Evolutionary conservation across 1,140 invertebrate species (phyloP).

Genomic region (Drosophila serrata): DNA sequence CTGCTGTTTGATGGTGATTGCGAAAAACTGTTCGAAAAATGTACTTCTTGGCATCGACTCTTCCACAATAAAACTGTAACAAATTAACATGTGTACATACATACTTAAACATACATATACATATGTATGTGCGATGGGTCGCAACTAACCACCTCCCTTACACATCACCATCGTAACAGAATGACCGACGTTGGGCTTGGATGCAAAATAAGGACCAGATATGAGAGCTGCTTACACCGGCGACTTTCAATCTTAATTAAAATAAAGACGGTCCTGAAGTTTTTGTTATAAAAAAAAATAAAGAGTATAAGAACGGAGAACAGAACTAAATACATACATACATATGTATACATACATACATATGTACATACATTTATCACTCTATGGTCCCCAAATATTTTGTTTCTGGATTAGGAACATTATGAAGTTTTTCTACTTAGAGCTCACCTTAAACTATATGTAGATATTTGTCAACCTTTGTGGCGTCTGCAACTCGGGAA

Average conservation of each 20-base stretch:
- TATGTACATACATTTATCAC: background rate
- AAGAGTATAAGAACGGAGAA: background rate
- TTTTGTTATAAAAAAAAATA: background rate
- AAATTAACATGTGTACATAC: background rate
- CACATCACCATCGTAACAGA: background rate
- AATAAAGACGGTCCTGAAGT: background rate
- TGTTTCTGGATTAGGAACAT: background rate
- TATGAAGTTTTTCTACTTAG: background rate
- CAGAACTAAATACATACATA: no score
- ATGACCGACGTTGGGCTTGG: background rate
- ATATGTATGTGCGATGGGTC: background rate
- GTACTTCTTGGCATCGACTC: background rate
- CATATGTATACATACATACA: background rate
- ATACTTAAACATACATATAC: no score
- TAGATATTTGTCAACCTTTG: constrained; percentile 9
- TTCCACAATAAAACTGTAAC: background rate
- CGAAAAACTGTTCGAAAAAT: background rate
- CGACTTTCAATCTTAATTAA: background rate
- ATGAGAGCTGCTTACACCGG: background rate
- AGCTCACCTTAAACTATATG: constrained; percentile 61
- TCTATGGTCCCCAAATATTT: background rate
- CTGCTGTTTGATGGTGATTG: background rate
- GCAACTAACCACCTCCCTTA: background rate
- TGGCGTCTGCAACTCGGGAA: background rate
- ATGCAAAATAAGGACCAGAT: background rate